phyloP scores from a whole-genome alignment of 1,140 invertebrate genomes.

The Piezodorus guildinii region DNA sequence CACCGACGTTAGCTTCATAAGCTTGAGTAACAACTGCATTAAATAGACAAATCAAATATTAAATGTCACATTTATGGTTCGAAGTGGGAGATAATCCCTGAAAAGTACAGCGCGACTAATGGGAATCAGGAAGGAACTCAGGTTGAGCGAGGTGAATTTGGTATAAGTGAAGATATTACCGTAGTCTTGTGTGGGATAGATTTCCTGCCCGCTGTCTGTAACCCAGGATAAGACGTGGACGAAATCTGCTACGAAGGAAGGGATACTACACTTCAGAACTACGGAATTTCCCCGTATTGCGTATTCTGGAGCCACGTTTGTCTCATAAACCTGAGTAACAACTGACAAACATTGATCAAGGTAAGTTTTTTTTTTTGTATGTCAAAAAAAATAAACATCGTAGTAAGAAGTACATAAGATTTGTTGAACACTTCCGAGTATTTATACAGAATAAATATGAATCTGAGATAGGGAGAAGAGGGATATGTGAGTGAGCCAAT shows the following conservation, averaged over 20 bases:
- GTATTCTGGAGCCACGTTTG: conserved; percentile 81
- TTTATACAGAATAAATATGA: no score
- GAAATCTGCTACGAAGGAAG: conserved; percentile 76
- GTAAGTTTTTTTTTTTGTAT: no score
- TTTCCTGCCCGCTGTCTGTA: conserved; percentile 32
- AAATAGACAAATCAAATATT: no score
- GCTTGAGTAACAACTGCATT: conserved; percentile 68
- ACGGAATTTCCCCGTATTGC: conserved; percentile 85
- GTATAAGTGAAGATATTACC: conserved; percentile 56
- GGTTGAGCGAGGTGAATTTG: no score
- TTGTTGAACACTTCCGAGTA: no score
- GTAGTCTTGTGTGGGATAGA: conserved; percentile 41
- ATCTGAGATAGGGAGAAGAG: neutral
- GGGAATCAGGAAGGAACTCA: no score
- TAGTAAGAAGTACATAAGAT: no score
- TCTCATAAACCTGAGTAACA: conserved; percentile 78
- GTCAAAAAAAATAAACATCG: no score
- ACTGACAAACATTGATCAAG: conserved; percentile 42
- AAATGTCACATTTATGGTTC: no score
- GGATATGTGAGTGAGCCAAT: neutral
- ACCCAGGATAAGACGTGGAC: conserved; percentile 73
- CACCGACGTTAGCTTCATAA: conserved; percentile 77
- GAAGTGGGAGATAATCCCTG: no score
- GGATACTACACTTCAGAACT: conserved; percentile 81
- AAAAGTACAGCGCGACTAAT: no score